Evolutionary conservation across 2,797 vertebrate species (phyloP).

Genomic region (Pantherophis vulpinus): DNA sequence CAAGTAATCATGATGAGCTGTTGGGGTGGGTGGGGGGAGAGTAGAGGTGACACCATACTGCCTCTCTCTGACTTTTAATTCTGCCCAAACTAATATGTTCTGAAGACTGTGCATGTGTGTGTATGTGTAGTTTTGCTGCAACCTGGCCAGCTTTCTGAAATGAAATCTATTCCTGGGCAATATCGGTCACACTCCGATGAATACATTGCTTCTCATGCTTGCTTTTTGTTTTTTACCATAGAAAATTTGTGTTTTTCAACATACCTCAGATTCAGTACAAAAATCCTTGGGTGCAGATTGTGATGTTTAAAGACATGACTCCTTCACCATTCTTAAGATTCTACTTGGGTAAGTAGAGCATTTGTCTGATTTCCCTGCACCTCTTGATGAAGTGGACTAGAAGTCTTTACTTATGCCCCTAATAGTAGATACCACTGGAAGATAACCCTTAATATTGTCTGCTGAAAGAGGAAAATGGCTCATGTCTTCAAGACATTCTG

Average conservation of each 20-base stretch:
- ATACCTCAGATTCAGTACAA: slow-evolving; percentile 96
- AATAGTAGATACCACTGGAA: neutral
- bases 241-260: slow-evolving; percentile 95
- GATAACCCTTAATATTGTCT: neutral
- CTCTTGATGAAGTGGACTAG: neutral
- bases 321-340: slow-evolving; percentile 91
- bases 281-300: slow-evolving; percentile 93
- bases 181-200: neutral
- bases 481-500: neutral
- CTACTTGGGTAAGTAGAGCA: slow-evolving; percentile 83
- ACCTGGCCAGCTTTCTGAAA: neutral
- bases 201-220: neutral
- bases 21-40: neutral
- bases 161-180: neutral
- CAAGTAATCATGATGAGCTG: neutral
- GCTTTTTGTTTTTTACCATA: slow-evolving; percentile 61
- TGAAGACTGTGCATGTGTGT: neutral
- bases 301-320: slow-evolving; percentile 96
- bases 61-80: neutral
- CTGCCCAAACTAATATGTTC: neutral
- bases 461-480: neutral
- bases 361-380: neutral
- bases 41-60: neutral
- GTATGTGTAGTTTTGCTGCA: neutral
- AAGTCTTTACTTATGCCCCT: neutral